These are phyloP conservation scores for Caenorhabditis latens DNA, from an alignment of 1,140 invertebrate genomes.

Conservation along the genomic window DNA sequence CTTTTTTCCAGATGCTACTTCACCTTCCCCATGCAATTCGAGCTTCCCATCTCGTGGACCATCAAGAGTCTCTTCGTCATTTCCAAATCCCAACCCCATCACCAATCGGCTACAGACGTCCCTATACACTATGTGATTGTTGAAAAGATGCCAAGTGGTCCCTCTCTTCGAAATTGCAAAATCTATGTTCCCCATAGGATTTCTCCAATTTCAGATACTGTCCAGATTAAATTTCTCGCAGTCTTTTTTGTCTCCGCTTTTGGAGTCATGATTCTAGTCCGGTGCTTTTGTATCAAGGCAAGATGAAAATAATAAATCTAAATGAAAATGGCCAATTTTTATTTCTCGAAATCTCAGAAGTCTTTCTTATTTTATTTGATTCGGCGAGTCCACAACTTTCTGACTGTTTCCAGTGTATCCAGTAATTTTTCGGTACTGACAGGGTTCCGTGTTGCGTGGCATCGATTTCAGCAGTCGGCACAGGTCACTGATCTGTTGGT, in stretches of 20 bases:
- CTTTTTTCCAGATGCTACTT: constrained; percentile 30
- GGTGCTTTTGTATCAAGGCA: constrained; percentile 33
- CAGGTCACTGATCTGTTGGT: constrained; percentile 39
- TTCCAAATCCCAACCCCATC: constrained; percentile 20
- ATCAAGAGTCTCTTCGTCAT: constrained; percentile 27
- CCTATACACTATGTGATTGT: constrained; percentile 31
- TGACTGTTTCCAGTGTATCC: background rate
- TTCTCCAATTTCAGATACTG: constrained; percentile 29
- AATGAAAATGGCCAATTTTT: no score
- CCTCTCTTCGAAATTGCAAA: background rate
- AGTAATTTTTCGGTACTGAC: constrained; percentile 7
- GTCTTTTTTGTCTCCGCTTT: constrained; percentile 22
- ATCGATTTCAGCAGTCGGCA: constrained; percentile 56
- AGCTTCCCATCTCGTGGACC: background rate
- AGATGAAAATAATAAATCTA: background rate
- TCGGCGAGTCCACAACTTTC: background rate
- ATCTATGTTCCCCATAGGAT: background rate
- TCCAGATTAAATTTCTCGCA: constrained; percentile 33
- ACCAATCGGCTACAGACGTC: constrained; percentile 34
- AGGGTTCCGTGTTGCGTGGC: constrained; percentile 52
- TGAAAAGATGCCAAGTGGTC: constrained; percentile 1
- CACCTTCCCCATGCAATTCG: constrained; percentile 51
- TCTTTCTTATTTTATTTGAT: background rate
- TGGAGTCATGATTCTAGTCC: constrained; percentile 9
- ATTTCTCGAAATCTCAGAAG: no score